A percentile compares a stretch with the other conserved stretches of the same genome.
These are phyloP conservation scores for Diachasma alloeum DNA, from an alignment of 1,140 invertebrate species.

Conservation along the genomic window DNA sequence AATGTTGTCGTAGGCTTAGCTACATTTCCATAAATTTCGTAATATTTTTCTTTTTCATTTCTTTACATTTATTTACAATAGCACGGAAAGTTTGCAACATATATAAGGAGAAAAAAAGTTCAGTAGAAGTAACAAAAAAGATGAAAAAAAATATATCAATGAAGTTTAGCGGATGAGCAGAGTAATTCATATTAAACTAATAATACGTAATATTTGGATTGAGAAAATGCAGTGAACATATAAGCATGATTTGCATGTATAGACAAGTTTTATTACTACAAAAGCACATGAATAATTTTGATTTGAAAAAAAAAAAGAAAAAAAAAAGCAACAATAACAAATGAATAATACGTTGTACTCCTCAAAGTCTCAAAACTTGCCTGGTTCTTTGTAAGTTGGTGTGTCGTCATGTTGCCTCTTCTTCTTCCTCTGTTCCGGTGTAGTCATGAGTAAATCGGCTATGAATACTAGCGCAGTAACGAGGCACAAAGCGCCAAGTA, in stretches of 20 bases:
- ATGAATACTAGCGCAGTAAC: conserved; percentile 74
- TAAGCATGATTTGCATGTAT: background rate
- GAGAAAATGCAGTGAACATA: background rate
- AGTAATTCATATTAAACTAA: no score
- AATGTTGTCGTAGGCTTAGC: conserved; percentile 36
- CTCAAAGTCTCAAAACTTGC: conserved; percentile 39
- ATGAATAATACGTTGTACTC: conserved; percentile 5
- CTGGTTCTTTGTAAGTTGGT: conserved; percentile 50
- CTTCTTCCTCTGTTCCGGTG: conserved; percentile 45
- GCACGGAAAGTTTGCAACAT: background rate
- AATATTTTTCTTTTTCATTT: conserved; percentile 1
- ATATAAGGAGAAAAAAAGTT: no score
- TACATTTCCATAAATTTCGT: conserved; percentile 12
- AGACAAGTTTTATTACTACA: background rate
- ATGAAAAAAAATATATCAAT: no score
- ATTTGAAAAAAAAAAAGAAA: background rate
- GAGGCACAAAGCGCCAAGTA: conserved; percentile 74
- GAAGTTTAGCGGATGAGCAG: no score
- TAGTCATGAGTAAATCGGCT: conserved; percentile 65
- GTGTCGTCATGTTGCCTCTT: conserved; percentile 36
- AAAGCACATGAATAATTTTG: background rate
- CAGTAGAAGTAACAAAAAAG: no score
- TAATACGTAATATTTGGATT: background rate
- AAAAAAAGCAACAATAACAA: no score
- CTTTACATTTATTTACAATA: background rate